phyloP scores from a whole-genome alignment of 2,113 vertebrate species.

The Dinomys branickii region DNA sequence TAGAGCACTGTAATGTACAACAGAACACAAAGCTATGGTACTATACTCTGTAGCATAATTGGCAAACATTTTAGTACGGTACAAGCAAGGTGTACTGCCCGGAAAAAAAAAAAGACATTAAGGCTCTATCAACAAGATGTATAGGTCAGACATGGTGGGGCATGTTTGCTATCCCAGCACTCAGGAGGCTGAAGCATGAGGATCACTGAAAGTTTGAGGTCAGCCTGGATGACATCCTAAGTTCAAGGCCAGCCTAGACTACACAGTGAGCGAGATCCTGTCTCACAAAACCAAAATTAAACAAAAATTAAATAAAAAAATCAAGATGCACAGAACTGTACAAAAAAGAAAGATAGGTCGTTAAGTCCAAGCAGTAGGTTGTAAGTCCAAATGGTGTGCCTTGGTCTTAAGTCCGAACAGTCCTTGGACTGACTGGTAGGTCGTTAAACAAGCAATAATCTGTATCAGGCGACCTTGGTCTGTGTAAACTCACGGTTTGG shows the following conservation, averaged over 20 bases:
- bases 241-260: not conserved
- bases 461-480: not conserved
- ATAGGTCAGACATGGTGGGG: not conserved
- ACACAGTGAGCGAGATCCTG: not conserved
- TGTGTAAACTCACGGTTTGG: too few relatives aligned
- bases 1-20: not conserved
- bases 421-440: not conserved
- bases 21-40: not conserved
- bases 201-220: not conserved
- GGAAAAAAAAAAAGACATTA: not conserved
- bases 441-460: not conserved
- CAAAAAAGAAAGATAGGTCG: not conserved
- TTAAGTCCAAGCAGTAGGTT: not conserved
- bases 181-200: not conserved
- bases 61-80: not conserved
- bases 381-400: not conserved
- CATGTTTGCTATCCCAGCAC: not conserved
- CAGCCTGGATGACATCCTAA: not conserved
- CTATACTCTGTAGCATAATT: not conserved
- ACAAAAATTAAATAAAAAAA: not conserved
- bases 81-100: not conserved
- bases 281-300: not conserved
- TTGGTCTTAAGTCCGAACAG: not conserved
- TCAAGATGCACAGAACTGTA: not conserved
- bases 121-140: not conserved